phyloP scores from a whole-genome alignment of 2,113 vertebrate species.

The Lethenteron camtschaticum region DNA sequence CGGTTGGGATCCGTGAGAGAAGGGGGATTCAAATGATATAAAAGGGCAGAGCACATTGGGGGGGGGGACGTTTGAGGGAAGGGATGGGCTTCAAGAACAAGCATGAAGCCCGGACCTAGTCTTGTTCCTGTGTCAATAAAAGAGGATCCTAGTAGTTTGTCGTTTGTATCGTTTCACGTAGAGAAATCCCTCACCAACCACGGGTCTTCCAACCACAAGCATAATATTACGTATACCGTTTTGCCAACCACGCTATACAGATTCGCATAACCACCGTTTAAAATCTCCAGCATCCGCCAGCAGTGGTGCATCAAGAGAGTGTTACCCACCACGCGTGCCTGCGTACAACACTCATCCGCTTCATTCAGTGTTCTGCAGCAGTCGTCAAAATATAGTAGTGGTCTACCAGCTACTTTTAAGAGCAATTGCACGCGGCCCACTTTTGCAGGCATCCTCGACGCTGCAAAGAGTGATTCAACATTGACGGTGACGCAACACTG shows the following conservation, averaged over 20 bases:
- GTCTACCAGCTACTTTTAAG: neutral
- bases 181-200: neutral
- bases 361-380: neutral
- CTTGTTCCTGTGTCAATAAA: no score
- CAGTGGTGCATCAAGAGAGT: neutral
- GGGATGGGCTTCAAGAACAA: no score
- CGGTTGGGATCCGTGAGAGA: no score
- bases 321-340: neutral
- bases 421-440: neutral
- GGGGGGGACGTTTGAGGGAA: no score
- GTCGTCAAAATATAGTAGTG: neutral
- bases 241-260: neutral
- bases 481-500: no score
- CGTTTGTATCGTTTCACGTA: no score
- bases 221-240: neutral
- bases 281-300: neutral
- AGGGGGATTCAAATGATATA: no score
- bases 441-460: neutral
- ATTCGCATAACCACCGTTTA: neutral
- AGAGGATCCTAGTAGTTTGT: no score
- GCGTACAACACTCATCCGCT: neutral
- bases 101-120: no score
- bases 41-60: no score
- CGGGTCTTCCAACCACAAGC: neutral
- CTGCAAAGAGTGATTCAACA: no score